A percentile compares a stretch with the other conserved stretches of the same genome.
Evolutionary conservation across 2,797 vertebrate species (phyloP).

Genomic region (Siniperca undulata): DNA sequence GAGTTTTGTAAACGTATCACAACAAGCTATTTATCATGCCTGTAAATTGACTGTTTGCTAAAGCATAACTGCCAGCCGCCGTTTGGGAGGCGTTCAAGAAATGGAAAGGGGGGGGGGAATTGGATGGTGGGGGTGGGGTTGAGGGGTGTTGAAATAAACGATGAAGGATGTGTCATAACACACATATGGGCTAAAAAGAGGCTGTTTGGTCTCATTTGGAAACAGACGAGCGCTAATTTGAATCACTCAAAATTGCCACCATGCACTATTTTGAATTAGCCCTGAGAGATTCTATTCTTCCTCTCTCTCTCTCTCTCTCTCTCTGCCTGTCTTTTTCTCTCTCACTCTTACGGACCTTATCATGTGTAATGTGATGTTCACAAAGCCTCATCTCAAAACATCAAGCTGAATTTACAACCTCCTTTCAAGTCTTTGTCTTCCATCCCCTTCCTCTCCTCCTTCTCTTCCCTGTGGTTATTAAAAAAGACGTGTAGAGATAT

Average conservation of each 20-base stretch:
- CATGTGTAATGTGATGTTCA: slow-evolving; percentile 67
- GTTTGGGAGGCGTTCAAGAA: slow-evolving; percentile 92
- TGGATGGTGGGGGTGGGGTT: slow-evolving; percentile 27
- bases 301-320: slow-evolving; percentile 9
- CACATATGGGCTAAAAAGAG: slow-evolving; percentile 81
- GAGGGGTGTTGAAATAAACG: slow-evolving; percentile 74
- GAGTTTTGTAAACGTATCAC: slow-evolving; percentile 93
- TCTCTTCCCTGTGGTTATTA: slow-evolving; percentile 94
- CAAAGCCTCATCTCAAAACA: slow-evolving; percentile 76
- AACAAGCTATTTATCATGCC: slow-evolving; percentile 95
- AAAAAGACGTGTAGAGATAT: slow-evolving; percentile 95
- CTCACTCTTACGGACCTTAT: slow-evolving; percentile 54
- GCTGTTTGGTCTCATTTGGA: slow-evolving; percentile 81
- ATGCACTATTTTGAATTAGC: slow-evolving; percentile 75
- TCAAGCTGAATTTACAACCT: slow-evolving; percentile 79
- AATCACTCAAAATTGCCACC: slow-evolving; percentile 79
- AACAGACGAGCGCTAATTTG: slow-evolving; percentile 80
- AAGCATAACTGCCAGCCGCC: slow-evolving; percentile 93
- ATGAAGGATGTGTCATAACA: slow-evolving; percentile 83
- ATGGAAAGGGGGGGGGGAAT: slow-evolving; percentile 51
- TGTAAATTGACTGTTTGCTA: slow-evolving; percentile 97
- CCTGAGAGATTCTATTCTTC: slow-evolving; percentile 60
- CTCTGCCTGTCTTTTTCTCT: slow-evolving; percentile 43
- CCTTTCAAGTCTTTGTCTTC: slow-evolving; percentile 80
- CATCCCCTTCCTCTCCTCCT: slow-evolving; percentile 78